Percentiles rank a stretch among this genome's conserved stretches.
These are phyloP conservation scores for Carcina quercana DNA, from an alignment of 2,888 invertebrate species.

Conservation along the genomic window DNA sequence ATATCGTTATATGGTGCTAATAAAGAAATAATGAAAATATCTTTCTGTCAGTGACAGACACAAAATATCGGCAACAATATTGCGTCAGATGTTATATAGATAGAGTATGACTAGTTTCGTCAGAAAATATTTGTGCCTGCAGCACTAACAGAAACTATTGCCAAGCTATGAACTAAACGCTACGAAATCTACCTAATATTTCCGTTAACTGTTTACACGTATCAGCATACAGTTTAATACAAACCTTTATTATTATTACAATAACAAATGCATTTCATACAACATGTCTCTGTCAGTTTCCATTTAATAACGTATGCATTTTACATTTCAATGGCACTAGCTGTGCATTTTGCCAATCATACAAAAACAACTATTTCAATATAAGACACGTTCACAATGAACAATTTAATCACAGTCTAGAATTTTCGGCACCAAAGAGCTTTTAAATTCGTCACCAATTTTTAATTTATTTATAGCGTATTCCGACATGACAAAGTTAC, in stretches of 20 bases:
- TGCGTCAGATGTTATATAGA: no score
- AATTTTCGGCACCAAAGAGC: constrained; percentile 73
- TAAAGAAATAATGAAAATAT: constrained; percentile 35
- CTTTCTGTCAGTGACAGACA: constrained; percentile 37
- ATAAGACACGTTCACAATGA: constrained; percentile 73
- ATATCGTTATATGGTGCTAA: constrained; percentile 70
- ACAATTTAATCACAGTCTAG: constrained; percentile 74
- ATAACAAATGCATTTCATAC: constrained; percentile 57
- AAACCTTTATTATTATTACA: constrained; percentile 27
- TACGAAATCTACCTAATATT: constrained; percentile 42
- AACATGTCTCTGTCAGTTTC: constrained; percentile 39
- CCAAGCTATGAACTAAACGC: constrained; percentile 57
- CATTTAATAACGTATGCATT: constrained; percentile 31
- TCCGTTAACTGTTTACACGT: constrained; percentile 40
- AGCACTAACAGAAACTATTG: constrained; percentile 38
- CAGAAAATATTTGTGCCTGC: constrained; percentile 25
- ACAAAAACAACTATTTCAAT: constrained; percentile 72
- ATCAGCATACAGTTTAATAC: constrained; percentile 32
- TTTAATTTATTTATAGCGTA: constrained; percentile 34
- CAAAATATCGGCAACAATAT: no score
- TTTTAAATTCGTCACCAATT: constrained; percentile 67
- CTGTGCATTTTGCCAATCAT: constrained; percentile 59
- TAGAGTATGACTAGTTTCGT: not conserved
- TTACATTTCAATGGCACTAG: constrained; percentile 34
- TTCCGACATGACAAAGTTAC: constrained; percentile 39